phyloP scores from a whole-genome alignment of 2,797 vertebrate genomes.

The Eremophila alpestris region DNA sequence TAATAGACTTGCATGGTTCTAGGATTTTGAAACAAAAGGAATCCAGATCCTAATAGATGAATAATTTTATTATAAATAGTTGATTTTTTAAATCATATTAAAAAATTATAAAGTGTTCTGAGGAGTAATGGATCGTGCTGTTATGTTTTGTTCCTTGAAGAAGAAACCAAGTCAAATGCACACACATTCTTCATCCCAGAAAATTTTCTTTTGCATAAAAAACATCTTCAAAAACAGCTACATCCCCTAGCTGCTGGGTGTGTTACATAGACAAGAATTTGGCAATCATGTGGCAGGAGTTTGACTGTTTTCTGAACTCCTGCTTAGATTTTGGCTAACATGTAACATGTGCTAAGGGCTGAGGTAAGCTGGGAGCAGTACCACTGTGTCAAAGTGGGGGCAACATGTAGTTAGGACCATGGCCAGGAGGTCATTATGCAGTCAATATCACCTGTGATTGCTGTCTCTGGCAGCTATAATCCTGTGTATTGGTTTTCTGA shows the following conservation, averaged over 20 bases:
- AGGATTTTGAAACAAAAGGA: background rate
- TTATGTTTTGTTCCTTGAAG: background rate
- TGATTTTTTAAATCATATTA: background rate
- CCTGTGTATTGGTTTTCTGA: background rate
- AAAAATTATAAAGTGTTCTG: background rate
- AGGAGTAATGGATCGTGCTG: background rate
- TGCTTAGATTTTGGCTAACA: background rate
- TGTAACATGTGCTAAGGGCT: background rate
- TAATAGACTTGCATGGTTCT: background rate
- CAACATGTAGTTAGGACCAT: accelerated
- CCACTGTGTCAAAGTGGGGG: background rate
- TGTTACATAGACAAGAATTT: background rate
- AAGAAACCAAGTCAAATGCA: background rate
- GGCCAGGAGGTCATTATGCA: background rate
- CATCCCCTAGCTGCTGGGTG: too few species aligned
- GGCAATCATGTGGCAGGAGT: background rate
- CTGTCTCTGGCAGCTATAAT: background rate
- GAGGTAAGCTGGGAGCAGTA: background rate
- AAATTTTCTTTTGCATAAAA: background rate
- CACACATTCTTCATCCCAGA: accelerated
- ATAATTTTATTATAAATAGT: background rate
- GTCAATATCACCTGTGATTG: background rate
- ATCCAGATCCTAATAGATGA: background rate
- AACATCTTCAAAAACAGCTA: background rate
- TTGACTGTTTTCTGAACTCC: background rate